A percentile compares a stretch with the other conserved stretches of the same genome.
Conservation (phyloP, 1,140 invertebrate species). For the Coelopa frigida region DNA sequence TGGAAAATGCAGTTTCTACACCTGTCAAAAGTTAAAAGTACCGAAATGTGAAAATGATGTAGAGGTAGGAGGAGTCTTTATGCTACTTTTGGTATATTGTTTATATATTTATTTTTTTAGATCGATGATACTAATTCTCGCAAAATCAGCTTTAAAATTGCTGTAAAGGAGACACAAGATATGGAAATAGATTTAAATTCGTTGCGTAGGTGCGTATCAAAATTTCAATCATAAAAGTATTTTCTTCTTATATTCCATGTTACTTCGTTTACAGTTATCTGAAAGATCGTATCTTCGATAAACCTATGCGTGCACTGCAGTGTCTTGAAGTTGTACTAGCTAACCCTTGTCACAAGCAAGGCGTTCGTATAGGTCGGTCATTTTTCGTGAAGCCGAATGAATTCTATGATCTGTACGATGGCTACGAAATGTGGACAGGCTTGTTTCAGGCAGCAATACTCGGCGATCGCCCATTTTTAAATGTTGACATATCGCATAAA, state of each 20-base stretch:
- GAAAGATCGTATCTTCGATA: slow-evolving; percentile 36
- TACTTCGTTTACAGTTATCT: slow-evolving; percentile 33
- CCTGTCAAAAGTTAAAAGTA: slow-evolving; percentile 17
- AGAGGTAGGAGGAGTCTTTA: no score
- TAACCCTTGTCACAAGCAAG: slow-evolving; percentile 46
- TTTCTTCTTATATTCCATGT: no score
- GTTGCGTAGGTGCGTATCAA: slow-evolving; percentile 49
- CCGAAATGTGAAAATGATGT: slow-evolving; percentile 15
- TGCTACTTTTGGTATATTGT: no score
- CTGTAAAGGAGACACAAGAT: slow-evolving; percentile 50
- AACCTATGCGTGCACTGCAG: slow-evolving; percentile 62
- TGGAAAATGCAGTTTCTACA: slow-evolving; percentile 51
- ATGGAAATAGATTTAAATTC: slow-evolving; percentile 49
- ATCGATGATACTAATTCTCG: slow-evolving; percentile 21
- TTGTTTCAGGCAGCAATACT: slow-evolving; percentile 66
- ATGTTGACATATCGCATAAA: slow-evolving; percentile 69
- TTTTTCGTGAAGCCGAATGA: slow-evolving; percentile 38
- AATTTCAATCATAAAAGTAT: no score
- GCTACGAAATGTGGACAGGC: slow-evolving; percentile 64
- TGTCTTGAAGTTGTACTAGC: slow-evolving; percentile 75
- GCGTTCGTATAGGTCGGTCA: slow-evolving; percentile 46
- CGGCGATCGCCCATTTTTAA: slow-evolving; percentile 60
- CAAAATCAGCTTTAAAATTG: slow-evolving; percentile 49
- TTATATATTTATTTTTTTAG: slow-evolving; percentile 13
- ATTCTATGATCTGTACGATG: slow-evolving; percentile 49